Conservation (phyloP, 2,797 vertebrate genomes). For the Pangasius larnaudii region DNA sequence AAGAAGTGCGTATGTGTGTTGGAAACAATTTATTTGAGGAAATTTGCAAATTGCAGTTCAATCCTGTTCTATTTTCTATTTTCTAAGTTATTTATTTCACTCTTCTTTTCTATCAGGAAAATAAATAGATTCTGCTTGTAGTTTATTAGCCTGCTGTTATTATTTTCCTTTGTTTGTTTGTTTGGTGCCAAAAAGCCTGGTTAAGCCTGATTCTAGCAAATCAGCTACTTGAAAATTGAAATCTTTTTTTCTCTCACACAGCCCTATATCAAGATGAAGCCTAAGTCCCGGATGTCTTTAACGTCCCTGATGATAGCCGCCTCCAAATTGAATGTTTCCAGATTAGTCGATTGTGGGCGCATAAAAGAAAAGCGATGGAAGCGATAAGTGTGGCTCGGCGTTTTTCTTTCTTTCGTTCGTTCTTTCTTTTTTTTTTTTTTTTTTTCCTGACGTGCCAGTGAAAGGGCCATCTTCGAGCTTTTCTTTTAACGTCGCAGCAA, state of each 20-base stretch:
- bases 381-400: slow-evolving; percentile 40
- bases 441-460: slow-evolving; percentile 37
- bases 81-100: not conserved
- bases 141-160: not conserved
- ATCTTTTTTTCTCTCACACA: not conserved
- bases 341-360: slow-evolving; percentile 57
- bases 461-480: slow-evolving; percentile 52
- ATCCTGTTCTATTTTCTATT: not conserved
- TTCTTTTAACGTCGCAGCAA: slow-evolving; percentile 48
- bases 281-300: slow-evolving; percentile 15
- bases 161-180: not conserved
- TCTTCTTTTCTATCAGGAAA: not conserved
- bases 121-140: not conserved
- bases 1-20: not conserved
- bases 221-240: not conserved
- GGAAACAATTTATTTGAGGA: not conserved
- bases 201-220: not conserved
- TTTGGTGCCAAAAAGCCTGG: slow-evolving; percentile 2
- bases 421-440: not conserved
- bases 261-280: not conserved
- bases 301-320: slow-evolving; percentile 43
- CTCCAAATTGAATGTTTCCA: slow-evolving; percentile 60
- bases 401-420: slow-evolving; percentile 13
- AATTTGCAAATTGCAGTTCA: not conserved
- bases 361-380: slow-evolving; percentile 53